Conservation (phyloP, 2,113 vertebrate species). For the Siphamia tubifer region DNA sequence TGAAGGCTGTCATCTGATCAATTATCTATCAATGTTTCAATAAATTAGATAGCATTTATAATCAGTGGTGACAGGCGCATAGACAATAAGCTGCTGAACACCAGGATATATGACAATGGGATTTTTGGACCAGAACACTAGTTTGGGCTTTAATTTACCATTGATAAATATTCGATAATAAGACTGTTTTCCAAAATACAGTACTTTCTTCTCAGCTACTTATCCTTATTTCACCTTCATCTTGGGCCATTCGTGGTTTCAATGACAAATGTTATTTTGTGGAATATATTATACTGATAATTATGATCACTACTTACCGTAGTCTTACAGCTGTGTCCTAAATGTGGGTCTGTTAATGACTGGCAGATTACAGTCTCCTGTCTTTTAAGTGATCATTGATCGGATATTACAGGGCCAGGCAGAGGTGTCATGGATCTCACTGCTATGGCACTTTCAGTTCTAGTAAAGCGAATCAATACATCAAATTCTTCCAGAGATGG, state of each 20-base stretch:
- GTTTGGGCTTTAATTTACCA: no score
- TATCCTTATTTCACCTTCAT: slow-evolving; percentile 24
- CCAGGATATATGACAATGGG: no score
- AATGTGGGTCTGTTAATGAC: slow-evolving; percentile 34
- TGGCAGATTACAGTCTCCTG: slow-evolving; percentile 34
- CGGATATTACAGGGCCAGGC: slow-evolving; percentile 55
- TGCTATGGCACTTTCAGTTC: slow-evolving; percentile 61
- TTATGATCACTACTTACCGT: slow-evolving; percentile 54
- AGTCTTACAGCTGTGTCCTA: slow-evolving; percentile 34
- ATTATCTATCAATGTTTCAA: no score
- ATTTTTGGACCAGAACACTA: no score
- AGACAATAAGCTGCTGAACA: no score
- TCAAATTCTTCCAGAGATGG: slow-evolving; percentile 58
- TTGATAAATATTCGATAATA: no score
- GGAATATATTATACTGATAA: slow-evolving; percentile 50
- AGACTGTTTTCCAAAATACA: no score
- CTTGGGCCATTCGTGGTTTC: slow-evolving; percentile 11
- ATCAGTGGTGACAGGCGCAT: no score
- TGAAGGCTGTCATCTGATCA: no score
- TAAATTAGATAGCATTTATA: no score
- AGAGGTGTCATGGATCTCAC: slow-evolving; percentile 50
- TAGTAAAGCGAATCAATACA: slow-evolving; percentile 62
- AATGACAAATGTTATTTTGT: slow-evolving; percentile 50
- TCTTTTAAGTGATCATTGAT: slow-evolving; percentile 73
- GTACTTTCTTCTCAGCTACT: no score